phyloP scores from a whole-genome alignment of 2,888 invertebrate genomes.

The Helobdella robusta region DNA sequence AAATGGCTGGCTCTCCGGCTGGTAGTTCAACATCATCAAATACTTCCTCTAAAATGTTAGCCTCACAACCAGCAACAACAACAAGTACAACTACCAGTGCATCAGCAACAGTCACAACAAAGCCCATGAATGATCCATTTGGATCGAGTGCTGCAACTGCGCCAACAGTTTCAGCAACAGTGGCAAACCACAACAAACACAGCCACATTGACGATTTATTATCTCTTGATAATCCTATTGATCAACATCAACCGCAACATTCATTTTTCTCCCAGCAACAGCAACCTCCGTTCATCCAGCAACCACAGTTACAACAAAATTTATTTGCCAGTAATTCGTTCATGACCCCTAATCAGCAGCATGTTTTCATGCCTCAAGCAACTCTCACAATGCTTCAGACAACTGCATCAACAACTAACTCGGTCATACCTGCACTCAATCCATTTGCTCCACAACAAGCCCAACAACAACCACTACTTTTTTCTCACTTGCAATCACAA shows the following conservation, averaged over 20 bases:
- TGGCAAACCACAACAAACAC: neutral
- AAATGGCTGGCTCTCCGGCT: slow-evolving; percentile 27
- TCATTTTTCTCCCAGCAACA: neutral
- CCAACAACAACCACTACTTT: no score
- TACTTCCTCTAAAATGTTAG: slow-evolving; percentile 10
- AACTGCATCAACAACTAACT: no score
- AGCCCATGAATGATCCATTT: neutral
- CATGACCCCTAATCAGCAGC: no score
- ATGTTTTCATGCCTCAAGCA: no score
- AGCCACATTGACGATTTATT: slow-evolving; percentile 5
- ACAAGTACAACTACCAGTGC: slow-evolving; percentile 6
- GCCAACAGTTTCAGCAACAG: no score
- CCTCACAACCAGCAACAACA: neutral
- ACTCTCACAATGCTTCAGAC: no score
- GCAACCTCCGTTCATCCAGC: neutral
- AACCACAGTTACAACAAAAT: no score
- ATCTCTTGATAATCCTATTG: neutral
- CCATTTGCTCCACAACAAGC: no score
- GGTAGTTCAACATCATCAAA: slow-evolving; percentile 21
- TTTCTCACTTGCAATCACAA: no score
- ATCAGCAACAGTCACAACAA: slow-evolving; percentile 1
- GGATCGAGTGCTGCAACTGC: no score
- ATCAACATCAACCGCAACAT: neutral
- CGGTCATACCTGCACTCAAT: no score
- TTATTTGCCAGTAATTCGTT: no score